phyloP scores from a whole-genome alignment of 92 coral and sea anemone species.

The Zoanthus solanderi region DNA sequence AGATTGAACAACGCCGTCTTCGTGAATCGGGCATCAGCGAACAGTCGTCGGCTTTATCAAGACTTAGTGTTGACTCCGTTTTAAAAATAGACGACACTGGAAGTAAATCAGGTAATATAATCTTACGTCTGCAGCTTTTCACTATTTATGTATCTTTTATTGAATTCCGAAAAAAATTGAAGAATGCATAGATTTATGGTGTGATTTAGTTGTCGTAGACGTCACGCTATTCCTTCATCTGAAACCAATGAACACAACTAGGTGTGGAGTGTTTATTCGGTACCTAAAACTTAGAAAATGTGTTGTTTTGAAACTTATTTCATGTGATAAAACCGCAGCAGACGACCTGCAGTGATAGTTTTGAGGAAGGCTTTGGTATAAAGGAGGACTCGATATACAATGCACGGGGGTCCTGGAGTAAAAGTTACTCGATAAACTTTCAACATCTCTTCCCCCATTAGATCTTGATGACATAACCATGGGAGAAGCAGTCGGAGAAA shows the following conservation, averaged over 20 bases:
- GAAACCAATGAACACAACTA: too few relatives aligned
- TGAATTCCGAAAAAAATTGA: not conserved
- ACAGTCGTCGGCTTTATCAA: not conserved
- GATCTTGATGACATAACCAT: not conserved
- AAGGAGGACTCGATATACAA: not conserved
- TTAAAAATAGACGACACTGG: conserved; percentile 19
- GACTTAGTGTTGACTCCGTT: conserved; percentile 9
- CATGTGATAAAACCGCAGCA: too few relatives aligned
- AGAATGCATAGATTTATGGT: too few relatives aligned
- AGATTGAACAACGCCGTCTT: conserved; percentile 1
- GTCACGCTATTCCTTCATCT: too few relatives aligned
- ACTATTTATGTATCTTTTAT: not conserved
- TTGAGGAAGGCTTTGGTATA: not conserved
- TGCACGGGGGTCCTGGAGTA: not conserved
- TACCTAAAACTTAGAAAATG: too few relatives aligned
- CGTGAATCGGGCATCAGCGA: conserved; percentile 11
- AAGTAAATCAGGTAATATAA: not conserved
- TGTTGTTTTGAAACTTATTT: too few relatives aligned
- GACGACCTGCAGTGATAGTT: too few relatives aligned
- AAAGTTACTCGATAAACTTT: not conserved
- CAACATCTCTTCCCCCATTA: not conserved
- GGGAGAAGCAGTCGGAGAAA: not conserved
- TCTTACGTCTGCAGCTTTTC: not conserved
- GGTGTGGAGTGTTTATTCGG: too few relatives aligned
- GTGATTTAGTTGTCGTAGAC: too few relatives aligned